A percentile compares a stretch with the other conserved stretches of the same genome.
Evolutionary conservation across 2,113 vertebrate species (phyloP).

Genomic region (Coryphaenoides rupestris): DNA sequence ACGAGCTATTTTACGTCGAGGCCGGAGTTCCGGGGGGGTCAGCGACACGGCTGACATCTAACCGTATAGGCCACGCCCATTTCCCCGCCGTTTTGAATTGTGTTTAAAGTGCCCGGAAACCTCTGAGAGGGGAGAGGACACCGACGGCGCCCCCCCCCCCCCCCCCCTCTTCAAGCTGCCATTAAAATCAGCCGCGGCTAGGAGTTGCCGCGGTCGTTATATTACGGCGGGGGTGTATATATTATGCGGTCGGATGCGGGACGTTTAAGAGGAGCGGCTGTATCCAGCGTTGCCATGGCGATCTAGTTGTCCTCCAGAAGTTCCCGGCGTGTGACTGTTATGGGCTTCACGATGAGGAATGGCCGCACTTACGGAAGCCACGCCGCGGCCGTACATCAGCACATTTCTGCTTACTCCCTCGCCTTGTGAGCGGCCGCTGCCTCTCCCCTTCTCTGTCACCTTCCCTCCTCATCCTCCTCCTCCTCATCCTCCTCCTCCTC

Average conservation of each 20-base stretch:
- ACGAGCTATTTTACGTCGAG: too few relatives aligned
- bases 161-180: not conserved
- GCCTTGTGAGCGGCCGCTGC: slow-evolving; percentile 21
- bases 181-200: slow-evolving; percentile 1
- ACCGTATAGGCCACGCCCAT: too few relatives aligned
- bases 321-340: slow-evolving; percentile 28
- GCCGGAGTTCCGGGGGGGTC: too few relatives aligned
- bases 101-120: too few relatives aligned
- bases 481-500: not conserved
- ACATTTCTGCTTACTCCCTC: slow-evolving; percentile 52
- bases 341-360: slow-evolving; percentile 43
- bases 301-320: slow-evolving; percentile 35
- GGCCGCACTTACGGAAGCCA: slow-evolving; percentile 31
- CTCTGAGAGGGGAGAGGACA: too few relatives aligned
- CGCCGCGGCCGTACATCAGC: slow-evolving; percentile 39
- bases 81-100: too few relatives aligned
- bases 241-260: slow-evolving; percentile 6
- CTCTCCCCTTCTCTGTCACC: slow-evolving; percentile 29
- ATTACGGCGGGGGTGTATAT: not conserved
- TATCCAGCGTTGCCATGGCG: slow-evolving; percentile 18
- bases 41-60: too few relatives aligned
- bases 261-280: slow-evolving; percentile 16
- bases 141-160: too few relatives aligned
- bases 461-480: not conserved
- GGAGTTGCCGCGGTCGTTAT: not conserved